These are phyloP conservation scores for Drosophila quadrilineata DNA, from an alignment of 1,140 invertebrate genomes.

Conservation along the genomic window DNA sequence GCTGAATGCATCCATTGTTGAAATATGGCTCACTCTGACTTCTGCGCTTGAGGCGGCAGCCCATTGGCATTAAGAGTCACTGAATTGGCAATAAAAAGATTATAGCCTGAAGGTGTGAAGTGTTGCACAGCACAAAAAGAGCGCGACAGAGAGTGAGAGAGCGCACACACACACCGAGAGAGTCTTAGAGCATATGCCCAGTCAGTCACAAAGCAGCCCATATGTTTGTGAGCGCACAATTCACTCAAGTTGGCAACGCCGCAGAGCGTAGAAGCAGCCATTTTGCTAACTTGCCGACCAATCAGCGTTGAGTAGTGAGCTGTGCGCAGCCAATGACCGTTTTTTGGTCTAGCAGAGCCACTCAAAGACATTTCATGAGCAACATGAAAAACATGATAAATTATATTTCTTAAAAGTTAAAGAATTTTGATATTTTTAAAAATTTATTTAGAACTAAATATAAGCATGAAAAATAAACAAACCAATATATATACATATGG, in stretches of 20 bases:
- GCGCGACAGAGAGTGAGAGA: neutral
- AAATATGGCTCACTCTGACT: constrained; percentile 38
- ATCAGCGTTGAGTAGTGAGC: constrained; percentile 11
- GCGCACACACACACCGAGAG: neutral
- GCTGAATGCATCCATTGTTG: constrained; percentile 31
- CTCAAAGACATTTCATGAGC: constrained; percentile 30
- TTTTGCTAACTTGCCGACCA: constrained; percentile 44
- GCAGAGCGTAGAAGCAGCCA: constrained; percentile 32
- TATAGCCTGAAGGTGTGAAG: constrained; percentile 79
- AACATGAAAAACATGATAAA: too few relatives aligned
- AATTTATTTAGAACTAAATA: too few relatives aligned
- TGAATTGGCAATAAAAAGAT: constrained; percentile 81
- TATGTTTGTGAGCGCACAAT: constrained; percentile 7
- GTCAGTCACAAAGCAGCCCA: constrained; percentile 12
- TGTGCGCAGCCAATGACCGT: constrained; percentile 33
- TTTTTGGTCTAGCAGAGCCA: neutral
- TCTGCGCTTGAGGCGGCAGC: constrained; percentile 48
- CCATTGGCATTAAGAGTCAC: constrained; percentile 62
- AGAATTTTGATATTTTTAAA: too few relatives aligned
- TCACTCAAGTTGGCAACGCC: constrained; percentile 45
- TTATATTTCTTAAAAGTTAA: too few relatives aligned
- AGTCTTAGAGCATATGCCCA: neutral
- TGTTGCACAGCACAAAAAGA: constrained; percentile 37
- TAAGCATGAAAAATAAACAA: neutral
- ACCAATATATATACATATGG: neutral